Evolutionary conservation across 2,888 invertebrate genomes (phyloP).

Genomic region (Volucella bombylans): DNA sequence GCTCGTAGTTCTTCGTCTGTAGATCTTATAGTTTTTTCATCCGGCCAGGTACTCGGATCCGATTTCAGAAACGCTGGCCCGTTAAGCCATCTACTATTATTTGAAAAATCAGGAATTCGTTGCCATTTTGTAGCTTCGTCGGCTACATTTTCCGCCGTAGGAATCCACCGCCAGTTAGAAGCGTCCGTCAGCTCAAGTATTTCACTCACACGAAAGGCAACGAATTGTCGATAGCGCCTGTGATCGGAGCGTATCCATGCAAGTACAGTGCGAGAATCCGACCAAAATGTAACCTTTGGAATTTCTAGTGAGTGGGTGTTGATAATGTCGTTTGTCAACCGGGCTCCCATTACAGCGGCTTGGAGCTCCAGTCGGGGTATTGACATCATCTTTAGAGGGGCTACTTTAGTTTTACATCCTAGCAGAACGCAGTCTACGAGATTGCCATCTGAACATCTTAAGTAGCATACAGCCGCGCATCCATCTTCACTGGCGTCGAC

Average conservation of each 20-base stretch:
- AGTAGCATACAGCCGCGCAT: constrained; percentile 55
- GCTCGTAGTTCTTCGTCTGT: constrained; percentile 36
- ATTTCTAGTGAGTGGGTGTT: not conserved
- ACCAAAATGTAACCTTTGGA: constrained; percentile 12
- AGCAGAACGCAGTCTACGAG: constrained; percentile 20
- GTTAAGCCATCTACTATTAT: constrained; percentile 43
- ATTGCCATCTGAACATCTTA: constrained; percentile 12
- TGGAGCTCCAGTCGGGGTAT: constrained; percentile 21
- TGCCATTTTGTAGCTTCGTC: constrained; percentile 58
- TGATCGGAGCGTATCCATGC: too few relatives aligned
- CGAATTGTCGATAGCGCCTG: too few relatives aligned
- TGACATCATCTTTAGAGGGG: constrained; percentile 31
- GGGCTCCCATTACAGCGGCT: constrained; percentile 12
- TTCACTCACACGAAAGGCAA: constrained; percentile 9
- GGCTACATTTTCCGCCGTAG: constrained; percentile 5
- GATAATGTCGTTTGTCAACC: constrained; percentile 2
- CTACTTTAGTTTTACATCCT: constrained; percentile 24
- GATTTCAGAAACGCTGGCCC: constrained; percentile 17
- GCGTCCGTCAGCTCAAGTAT: constrained; percentile 1
- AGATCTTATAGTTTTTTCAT: not conserved
- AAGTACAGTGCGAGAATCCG: constrained; percentile 2
- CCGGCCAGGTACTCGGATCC: constrained; percentile 10
- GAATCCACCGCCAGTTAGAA: not conserved
- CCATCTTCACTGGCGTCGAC: constrained; percentile 58
- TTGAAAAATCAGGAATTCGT: constrained; percentile 11